Evolutionary conservation across 2,888 invertebrate genomes (phyloP), one percentile per base, ranked within the genome.

Genomic region (Melanostoma scalare): DNA sequence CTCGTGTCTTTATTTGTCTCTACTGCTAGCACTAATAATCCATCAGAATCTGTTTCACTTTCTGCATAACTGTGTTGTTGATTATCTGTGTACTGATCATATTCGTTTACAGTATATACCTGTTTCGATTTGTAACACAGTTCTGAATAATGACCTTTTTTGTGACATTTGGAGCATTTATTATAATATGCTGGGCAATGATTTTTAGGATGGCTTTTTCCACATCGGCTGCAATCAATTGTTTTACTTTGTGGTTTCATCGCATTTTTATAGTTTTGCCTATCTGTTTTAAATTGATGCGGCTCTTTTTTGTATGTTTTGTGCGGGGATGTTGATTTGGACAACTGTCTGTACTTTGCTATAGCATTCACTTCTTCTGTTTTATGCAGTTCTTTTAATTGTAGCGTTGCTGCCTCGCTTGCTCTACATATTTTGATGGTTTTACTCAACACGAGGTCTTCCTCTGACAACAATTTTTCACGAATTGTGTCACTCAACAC

Each of bases 381-480:
- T 48, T 65, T 65, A 61, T 65, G 56, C 48, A 56, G 5, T 40
- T 63, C 72, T 46, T 72, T 61, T 46, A 52, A 44, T 36, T 72
- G 61, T 46, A 60, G 30, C 44, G 52, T 65, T 56, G 65, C 42
- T 9, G 48, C 48, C 48, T 74, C 73, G 10, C 65, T 65, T 36
- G 73, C 56, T 65, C 48, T 53, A 48, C 73, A 63, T 55, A 73
- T 53, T 55, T 63, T 31, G 2, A 73, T 38, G 1, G 55, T 40
- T 56, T 38, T 63, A 1, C 2, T 9, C 1, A 71, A n/a, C 6
- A 6, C 9, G 1, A 48, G 20, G 4, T 71, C n/a, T 5, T 60
- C 60, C 44, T 72, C 60, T 8, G 71, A 6, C 3, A 60, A 4
- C n/a, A 71, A 58, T n/a, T 71, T 71, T 71, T 71, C 60, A 4